phyloP scores from a whole-genome alignment of 1,140 invertebrate species.

The Drosophila equinoxialis region DNA sequence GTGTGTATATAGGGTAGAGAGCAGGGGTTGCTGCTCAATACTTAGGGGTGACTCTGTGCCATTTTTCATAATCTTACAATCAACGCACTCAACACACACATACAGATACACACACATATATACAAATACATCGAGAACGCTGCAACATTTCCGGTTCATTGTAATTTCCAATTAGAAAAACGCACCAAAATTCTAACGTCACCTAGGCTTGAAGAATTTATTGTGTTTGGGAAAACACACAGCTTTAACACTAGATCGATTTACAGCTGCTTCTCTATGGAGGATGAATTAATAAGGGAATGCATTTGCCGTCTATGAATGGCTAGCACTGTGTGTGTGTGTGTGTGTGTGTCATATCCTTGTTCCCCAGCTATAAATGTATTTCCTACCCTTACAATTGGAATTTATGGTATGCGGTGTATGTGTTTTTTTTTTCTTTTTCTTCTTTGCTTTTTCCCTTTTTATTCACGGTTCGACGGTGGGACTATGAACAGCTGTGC shows the following conservation, averaged over 20 bases:
- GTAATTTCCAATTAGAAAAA: conserved; percentile 72
- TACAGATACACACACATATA: conserved; percentile 15
- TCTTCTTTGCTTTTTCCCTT: conserved; percentile 47
- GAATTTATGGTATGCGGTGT: conserved; percentile 66
- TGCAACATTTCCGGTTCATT: conserved; percentile 61
- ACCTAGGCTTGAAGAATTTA: conserved; percentile 25
- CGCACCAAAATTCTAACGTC: conserved; percentile 17
- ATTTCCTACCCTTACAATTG: conserved; percentile 68
- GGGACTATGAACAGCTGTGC: conserved; percentile 51
- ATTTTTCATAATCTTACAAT: conserved; percentile 61
- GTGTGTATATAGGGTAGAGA: conserved; percentile 3
- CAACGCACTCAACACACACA: conserved; percentile 4
- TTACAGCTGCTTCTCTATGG: conserved; percentile 34
- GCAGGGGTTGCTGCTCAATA: conserved; percentile 49
- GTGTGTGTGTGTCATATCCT: conserved; percentile 34
- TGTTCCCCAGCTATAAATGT: conserved; percentile 23
- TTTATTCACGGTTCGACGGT: conserved; percentile 48
- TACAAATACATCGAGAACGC: conserved; percentile 33
- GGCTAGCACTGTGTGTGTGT: background rate
- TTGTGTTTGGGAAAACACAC: conserved; percentile 1
- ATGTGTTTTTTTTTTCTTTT: conserved; percentile 44
- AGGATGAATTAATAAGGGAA: conserved; percentile 49
- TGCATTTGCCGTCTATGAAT: conserved; percentile 11
- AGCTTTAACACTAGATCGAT: conserved; percentile 16
- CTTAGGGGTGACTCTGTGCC: conserved; percentile 65